Evolutionary conservation across 2,888 invertebrate genomes (phyloP).

Genomic region (Polyommatus icarus): DNA sequence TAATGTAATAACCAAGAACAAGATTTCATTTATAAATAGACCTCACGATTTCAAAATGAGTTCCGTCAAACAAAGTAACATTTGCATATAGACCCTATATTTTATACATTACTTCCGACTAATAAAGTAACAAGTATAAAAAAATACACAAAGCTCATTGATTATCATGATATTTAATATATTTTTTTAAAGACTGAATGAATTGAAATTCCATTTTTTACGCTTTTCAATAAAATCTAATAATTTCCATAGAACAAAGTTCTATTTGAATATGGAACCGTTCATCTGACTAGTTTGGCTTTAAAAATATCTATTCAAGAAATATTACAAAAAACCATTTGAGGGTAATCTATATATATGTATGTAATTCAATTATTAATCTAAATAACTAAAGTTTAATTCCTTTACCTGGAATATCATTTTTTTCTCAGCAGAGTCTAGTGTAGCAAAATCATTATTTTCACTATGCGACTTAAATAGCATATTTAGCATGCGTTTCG

Average conservation of each 20-base stretch:
- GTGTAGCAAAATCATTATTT: not conserved
- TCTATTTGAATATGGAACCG: not conserved
- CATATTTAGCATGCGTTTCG: not conserved
- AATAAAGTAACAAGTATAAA: not conserved
- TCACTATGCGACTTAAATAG: not conserved
- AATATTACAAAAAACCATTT: too few species aligned
- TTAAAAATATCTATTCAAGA: too few species aligned
- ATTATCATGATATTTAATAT: constrained; percentile 1
- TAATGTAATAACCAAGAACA: too few species aligned
- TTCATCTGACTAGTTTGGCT: too few species aligned
- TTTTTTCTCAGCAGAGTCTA: not conserved
- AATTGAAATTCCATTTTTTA: not conserved
- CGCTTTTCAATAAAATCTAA: not conserved
- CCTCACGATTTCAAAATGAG: too few species aligned
- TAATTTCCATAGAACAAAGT: not conserved
- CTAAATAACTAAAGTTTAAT: too few species aligned
- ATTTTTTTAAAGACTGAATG: not conserved
- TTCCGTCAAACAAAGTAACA: too few species aligned
- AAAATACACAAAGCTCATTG: constrained; percentile 1
- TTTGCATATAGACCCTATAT: too few species aligned
- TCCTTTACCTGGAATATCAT: too few species aligned
- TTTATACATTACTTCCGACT: not conserved
- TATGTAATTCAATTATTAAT: too few species aligned
- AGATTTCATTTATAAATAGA: too few species aligned
- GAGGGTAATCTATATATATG: too few species aligned